A percentile compares a stretch with the other conserved stretches of the same genome.
These are phyloP conservation scores for Plodia interpunctella DNA, from an alignment of 1,140 invertebrate genomes.

Conservation along the genomic window DNA sequence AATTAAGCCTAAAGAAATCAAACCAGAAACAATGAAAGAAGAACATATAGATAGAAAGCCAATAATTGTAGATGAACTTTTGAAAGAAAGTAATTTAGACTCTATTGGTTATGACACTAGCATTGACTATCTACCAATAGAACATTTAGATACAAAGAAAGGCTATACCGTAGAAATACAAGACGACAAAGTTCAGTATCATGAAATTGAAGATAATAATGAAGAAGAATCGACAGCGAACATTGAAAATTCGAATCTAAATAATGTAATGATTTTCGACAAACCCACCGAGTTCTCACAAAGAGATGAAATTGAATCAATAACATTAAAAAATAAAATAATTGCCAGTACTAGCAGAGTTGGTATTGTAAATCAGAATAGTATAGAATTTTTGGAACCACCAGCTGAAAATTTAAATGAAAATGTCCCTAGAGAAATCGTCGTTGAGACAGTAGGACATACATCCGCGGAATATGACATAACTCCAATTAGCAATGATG, in stretches of 20 bases:
- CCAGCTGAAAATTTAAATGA: background rate
- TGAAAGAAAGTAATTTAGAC: constrained; percentile 19
- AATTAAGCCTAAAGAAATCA: background rate
- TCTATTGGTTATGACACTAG: background rate
- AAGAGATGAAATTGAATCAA: background rate
- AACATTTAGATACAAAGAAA: background rate
- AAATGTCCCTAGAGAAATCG: background rate
- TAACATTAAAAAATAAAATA: background rate
- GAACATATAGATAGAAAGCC: constrained; percentile 18
- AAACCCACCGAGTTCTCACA: background rate
- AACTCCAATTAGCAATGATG: background rate
- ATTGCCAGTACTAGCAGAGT: too few relatives aligned
- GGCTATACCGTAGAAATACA: background rate
- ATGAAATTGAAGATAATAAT: background rate
- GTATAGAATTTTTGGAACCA: background rate
- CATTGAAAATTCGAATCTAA: background rate
- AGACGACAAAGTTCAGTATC: background rate
- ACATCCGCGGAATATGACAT: background rate
- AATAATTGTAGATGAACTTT: constrained; percentile 27
- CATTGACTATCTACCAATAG: background rate
- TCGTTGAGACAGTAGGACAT: background rate
- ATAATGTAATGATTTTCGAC: background rate
- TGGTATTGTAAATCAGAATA: background rate
- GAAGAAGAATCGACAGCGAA: background rate
- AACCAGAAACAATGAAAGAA: background rate